These are phyloP conservation scores for Conops quadrifasciatus DNA, from an alignment of 2,888 invertebrate species.

Conservation along the genomic window DNA sequence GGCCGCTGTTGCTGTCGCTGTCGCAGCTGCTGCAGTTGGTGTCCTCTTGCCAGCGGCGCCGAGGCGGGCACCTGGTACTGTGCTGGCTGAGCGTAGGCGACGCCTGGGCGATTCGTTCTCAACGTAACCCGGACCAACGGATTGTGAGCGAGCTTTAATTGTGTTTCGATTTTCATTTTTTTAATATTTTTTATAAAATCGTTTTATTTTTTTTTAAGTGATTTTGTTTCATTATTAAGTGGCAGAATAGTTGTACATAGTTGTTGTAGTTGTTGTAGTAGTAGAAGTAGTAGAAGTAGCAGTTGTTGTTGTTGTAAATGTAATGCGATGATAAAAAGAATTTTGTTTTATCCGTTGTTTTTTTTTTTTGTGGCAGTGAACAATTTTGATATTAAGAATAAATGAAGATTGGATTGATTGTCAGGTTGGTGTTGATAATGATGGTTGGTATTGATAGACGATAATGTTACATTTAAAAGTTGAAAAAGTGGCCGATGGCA, in stretches of 20 bases:
- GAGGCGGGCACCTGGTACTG: constrained; percentile 66
- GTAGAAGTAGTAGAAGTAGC: constrained; percentile 37
- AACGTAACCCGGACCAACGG: constrained; percentile 71
- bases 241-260: not conserved
- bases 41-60: constrained; percentile 73
- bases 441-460: too few relatives aligned
- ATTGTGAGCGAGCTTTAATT: constrained; percentile 72
- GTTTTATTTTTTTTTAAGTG: not conserved
- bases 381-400: constrained; percentile 21
- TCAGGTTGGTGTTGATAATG: too few relatives aligned
- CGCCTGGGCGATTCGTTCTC: constrained; percentile 81
- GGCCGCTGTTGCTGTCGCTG: constrained; percentile 43
- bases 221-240: not conserved
- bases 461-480: too few relatives aligned
- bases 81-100: constrained; percentile 70
- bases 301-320: constrained; percentile 35
- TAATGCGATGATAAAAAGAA: constrained; percentile 38
- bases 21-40: constrained; percentile 69
- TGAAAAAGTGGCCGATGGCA: too few relatives aligned
- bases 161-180: not conserved
- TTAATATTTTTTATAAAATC: not conserved
- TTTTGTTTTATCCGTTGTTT: constrained; percentile 34
- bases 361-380: constrained; percentile 21
- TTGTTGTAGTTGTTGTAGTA: constrained; percentile 36
- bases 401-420: constrained; percentile 38